phyloP scores from a whole-genome alignment of 2,113 vertebrate genomes.

The Alligator sinensis region DNA sequence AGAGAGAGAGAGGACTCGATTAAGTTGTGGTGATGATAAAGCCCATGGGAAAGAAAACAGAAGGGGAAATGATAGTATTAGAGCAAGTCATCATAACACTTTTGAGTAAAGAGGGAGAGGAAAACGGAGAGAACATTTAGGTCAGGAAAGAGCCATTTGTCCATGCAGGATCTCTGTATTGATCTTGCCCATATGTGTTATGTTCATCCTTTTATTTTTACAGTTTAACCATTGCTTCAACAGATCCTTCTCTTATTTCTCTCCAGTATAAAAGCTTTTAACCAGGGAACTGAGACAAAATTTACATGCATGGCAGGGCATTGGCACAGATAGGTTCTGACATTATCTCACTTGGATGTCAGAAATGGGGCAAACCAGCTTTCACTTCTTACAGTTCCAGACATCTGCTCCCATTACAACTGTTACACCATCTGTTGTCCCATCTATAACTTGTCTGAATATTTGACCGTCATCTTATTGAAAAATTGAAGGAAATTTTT shows the following conservation, averaged over 20 bases:
- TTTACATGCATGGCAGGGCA: neutral
- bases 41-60: too few species aligned
- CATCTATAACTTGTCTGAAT: neutral
- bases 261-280: neutral
- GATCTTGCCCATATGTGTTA: neutral
- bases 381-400: neutral
- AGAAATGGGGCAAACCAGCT: neutral
- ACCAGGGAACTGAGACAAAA: neutral
- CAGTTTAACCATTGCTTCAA: too few species aligned
- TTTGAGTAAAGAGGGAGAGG: neutral
- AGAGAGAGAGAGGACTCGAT: neutral
- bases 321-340: neutral
- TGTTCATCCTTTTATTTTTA: neutral
- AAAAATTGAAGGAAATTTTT: neutral
- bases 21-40: too few species aligned
- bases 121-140: neutral
- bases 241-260: neutral
- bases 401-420: neutral
- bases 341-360: neutral
- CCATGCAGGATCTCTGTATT: neutral
- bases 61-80: neutral
- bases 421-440: neutral
- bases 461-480: neutral
- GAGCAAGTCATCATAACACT: neutral
- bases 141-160: neutral